phyloP scores from a whole-genome alignment of 2,113 vertebrate genomes.

The Osmerus eperlanus region DNA sequence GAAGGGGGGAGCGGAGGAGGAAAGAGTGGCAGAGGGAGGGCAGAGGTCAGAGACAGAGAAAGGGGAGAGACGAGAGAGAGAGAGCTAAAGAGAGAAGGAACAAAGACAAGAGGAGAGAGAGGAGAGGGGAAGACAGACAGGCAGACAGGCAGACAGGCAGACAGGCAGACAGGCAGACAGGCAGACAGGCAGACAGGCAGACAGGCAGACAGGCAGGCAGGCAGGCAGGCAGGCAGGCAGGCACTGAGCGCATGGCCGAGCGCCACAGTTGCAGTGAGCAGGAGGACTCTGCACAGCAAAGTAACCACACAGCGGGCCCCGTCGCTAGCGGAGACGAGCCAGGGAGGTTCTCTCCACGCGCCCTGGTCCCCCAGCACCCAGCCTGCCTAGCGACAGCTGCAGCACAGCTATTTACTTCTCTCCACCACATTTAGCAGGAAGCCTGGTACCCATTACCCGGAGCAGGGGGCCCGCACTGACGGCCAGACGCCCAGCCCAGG shows the following conservation, averaged over 20 bases:
- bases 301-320: conserved; percentile 89
- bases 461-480: conserved; percentile 73
- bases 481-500: conserved; percentile 65
- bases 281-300: conserved; percentile 90
- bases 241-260: conserved; percentile 47
- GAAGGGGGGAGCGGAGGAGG: conserved; percentile 23
- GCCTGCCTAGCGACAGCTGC: conserved; percentile 86
- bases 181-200: conserved; percentile 4
- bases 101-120: conserved; percentile 38
- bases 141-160: conserved; percentile 33
- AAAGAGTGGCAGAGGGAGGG: not conserved
- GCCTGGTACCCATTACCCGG: conserved; percentile 78
- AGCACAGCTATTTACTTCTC: conserved; percentile 88
- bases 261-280: conserved; percentile 77
- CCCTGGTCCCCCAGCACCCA: conserved; percentile 74
- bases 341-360: conserved; percentile 77
- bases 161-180: conserved; percentile 28
- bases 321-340: conserved; percentile 75
- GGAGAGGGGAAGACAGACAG: not conserved
- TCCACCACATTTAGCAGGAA: conserved; percentile 92
- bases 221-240: not conserved
- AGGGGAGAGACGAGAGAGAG: too few relatives aligned
- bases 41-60: too few relatives aligned
- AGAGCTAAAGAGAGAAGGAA: conserved; percentile 46
- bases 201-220: not conserved